phyloP scores from a whole-genome alignment of 2,888 invertebrate species.

The Morpho helenor region DNA sequence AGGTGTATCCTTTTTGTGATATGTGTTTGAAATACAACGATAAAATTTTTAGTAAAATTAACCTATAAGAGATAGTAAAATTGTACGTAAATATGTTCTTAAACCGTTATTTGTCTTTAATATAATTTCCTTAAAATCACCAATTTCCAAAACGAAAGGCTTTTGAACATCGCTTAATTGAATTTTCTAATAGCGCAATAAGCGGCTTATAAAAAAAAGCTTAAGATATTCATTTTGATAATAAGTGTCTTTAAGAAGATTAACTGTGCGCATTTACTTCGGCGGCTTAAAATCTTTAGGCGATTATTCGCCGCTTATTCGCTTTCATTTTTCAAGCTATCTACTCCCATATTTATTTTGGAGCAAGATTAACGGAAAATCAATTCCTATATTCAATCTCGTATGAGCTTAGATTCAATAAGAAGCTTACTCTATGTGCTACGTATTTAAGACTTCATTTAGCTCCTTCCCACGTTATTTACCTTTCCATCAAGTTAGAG shows the following conservation, averaged over 20 bases:
- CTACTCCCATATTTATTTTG: constrained; percentile 44
- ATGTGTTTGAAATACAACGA: constrained; percentile 52
- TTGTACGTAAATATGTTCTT: too few species aligned
- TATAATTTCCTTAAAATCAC: neutral
- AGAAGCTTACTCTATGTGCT: constrained; percentile 47
- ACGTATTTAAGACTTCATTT: constrained; percentile 44
- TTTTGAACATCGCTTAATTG: constrained; percentile 5
- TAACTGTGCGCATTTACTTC: constrained; percentile 31
- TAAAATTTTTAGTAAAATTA: constrained; percentile 7
- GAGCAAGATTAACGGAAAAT: constrained; percentile 54
- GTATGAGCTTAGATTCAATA: constrained; percentile 49
- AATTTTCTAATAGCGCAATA: constrained; percentile 14
- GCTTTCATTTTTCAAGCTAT: constrained; percentile 51
- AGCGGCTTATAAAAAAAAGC: constrained; percentile 8
- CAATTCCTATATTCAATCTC: constrained; percentile 49
- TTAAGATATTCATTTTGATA: constrained; percentile 8
- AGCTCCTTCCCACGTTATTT: constrained; percentile 55
- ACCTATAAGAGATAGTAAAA: constrained; percentile 9
- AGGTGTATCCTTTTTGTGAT: constrained; percentile 22
- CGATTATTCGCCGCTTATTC: constrained; percentile 37
- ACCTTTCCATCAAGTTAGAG: constrained; percentile 31
- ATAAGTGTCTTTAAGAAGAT: constrained; percentile 31
- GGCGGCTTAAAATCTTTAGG: constrained; percentile 31
- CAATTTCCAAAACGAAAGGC: neutral
- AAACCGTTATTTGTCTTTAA: neutral